A percentile compares a stretch with the other conserved stretches of the same genome.
Evolutionary conservation across 2,888 invertebrate species (phyloP).

Genomic region (Erannis defoliaria): DNA sequence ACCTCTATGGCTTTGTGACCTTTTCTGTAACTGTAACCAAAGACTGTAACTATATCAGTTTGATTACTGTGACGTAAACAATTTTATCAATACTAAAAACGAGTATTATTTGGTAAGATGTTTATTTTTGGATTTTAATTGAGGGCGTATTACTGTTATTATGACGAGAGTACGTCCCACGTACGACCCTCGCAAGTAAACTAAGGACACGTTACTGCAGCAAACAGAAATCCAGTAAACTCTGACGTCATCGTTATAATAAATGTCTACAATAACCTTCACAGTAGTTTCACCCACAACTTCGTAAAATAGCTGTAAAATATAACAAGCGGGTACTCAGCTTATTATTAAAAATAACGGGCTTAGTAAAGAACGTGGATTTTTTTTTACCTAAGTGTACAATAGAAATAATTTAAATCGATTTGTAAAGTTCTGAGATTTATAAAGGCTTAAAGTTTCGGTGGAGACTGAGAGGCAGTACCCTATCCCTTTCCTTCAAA

Average conservation of each 20-base stretch:
- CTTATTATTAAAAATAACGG: too few relatives aligned
- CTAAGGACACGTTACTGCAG: constrained; percentile 18
- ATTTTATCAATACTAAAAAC: constrained; percentile 3
- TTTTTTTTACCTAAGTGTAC: too few relatives aligned
- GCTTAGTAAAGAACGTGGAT: too few relatives aligned
- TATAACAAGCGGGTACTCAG: too few relatives aligned
- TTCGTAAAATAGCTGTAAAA: background rate
- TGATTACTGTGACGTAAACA: constrained; percentile 27
- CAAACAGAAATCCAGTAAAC: constrained; percentile 17
- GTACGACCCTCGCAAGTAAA: background rate
- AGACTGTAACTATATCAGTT: constrained; percentile 23
- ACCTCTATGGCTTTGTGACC: constrained; percentile 36
- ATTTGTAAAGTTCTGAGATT: too few relatives aligned
- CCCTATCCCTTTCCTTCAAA: too few relatives aligned
- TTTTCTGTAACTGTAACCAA: constrained; percentile 32
- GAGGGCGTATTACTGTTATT: background rate
- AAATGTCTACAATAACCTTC: constrained; percentile 7
- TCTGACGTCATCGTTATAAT: constrained; percentile 15
- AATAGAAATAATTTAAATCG: too few relatives aligned
- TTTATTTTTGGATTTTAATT: background rate
- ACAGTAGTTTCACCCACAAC: constrained; percentile 11
- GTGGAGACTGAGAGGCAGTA: too few relatives aligned
- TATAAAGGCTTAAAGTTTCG: too few relatives aligned
- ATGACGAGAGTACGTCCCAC: too few relatives aligned
- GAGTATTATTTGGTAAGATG: background rate